phyloP scores from a whole-genome alignment of 1,140 invertebrate genomes.

The Plectus sambesii region DNA sequence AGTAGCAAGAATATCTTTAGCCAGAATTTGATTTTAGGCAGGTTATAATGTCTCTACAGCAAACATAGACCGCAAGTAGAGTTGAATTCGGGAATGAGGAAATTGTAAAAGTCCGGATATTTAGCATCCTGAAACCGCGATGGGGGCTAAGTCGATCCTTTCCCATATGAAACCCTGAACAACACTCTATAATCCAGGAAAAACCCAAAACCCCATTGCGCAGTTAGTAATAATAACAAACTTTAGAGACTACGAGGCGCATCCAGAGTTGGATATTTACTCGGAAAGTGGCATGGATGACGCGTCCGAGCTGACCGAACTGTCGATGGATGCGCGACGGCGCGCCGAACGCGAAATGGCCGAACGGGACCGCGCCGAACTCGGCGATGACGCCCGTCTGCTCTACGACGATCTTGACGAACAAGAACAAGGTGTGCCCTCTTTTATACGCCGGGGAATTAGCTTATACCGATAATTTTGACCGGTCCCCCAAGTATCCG shows the following conservation, averaged over 20 bases:
- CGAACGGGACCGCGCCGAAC: constrained; percentile 57
- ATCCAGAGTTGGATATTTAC: constrained; percentile 85
- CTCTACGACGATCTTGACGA: constrained; percentile 10
- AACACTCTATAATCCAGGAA: too few species aligned
- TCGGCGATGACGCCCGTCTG: constrained; percentile 28
- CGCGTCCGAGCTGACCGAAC: constrained; percentile 65
- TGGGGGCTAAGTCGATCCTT: too few species aligned
- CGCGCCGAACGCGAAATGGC: constrained; percentile 78
- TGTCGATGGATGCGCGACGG: constrained; percentile 69
- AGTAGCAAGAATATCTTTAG: background rate
- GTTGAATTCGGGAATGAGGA: too few species aligned
- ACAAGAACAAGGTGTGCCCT: constrained; percentile 6
- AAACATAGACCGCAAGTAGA: too few species aligned
- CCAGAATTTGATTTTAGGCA: background rate
- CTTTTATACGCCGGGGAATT: background rate
- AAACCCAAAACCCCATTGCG: too few species aligned
- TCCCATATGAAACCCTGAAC: too few species aligned
- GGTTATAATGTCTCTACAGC: too few species aligned
- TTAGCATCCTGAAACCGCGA: too few species aligned
- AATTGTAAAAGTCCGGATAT: too few species aligned
- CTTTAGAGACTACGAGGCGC: constrained; percentile 80
- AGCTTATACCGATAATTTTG: too few species aligned
- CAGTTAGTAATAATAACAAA: background rate
- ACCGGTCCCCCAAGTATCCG: too few species aligned
- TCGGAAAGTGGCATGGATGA: constrained; percentile 75